Evolutionary conservation across 2,888 invertebrate genomes (phyloP).

Genomic region (Tetragnatha montana): DNA sequence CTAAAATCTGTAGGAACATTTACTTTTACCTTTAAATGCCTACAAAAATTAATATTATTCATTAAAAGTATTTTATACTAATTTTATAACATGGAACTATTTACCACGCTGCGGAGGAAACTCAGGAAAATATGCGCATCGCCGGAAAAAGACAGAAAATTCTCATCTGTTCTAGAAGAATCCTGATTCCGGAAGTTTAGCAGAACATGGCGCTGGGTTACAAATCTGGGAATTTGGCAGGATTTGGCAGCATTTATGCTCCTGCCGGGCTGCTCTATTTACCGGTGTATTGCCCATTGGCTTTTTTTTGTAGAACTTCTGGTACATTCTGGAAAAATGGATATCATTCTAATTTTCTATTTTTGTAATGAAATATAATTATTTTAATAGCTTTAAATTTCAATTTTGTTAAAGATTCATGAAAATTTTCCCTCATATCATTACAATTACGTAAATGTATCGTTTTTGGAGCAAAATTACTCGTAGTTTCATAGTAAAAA

Average conservation of each 20-base stretch:
- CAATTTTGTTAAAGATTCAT: no score
- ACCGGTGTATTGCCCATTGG: background rate
- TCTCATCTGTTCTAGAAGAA: slow-evolving; percentile 59
- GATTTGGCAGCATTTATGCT: background rate
- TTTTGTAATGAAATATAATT: background rate
- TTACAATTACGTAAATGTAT: no score
- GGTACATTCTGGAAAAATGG: background rate
- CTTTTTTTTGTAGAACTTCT: background rate
- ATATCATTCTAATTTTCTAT: background rate
- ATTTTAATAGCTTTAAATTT: no score
- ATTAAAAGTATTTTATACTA: background rate
- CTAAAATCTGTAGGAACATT: no score
- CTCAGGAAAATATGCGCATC: background rate
- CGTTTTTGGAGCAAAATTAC: no score
- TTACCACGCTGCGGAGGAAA: slow-evolving; percentile 29
- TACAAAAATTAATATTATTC: background rate
- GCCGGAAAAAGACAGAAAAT: slow-evolving; percentile 60
- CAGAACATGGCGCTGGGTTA: slow-evolving; percentile 8
- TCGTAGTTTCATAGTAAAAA: no score
- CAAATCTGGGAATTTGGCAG: background rate
- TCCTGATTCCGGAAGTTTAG: slow-evolving; percentile 51
- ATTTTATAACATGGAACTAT: slow-evolving; percentile 17
- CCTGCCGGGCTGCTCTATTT: background rate
- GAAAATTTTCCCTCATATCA: no score
- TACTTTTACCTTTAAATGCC: no score